A percentile compares a stretch with the other conserved stretches of the same genome.
Conservation (phyloP, 2,113 vertebrate genomes). For the Chrysochloris asiatica region DNA sequence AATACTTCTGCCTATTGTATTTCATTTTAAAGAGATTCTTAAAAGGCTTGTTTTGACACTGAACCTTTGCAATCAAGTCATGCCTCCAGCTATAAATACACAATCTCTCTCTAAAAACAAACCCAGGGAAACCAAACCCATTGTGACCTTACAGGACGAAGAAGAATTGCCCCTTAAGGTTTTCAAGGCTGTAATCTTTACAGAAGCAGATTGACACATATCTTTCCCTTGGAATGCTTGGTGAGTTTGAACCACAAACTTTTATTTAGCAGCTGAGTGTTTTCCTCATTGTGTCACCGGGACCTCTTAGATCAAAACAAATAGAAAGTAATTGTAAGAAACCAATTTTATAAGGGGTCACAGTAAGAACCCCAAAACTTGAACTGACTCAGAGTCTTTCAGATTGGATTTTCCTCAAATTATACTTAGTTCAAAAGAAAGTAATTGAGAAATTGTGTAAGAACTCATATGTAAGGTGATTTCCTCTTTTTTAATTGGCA, state of each 20-base stretch:
- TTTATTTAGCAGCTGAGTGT: neutral
- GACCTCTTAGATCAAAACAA: neutral
- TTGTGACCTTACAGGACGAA: neutral
- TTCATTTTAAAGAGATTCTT: slow-evolving; percentile 9
- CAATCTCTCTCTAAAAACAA: neutral
- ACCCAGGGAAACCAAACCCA: neutral
- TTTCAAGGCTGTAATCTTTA: neutral
- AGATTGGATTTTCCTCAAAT: neutral
- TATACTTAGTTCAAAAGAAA: neutral
- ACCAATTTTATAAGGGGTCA: neutral
- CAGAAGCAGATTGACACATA: neutral
- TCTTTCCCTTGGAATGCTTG: neutral
- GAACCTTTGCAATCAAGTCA: neutral
- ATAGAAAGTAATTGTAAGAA: neutral
- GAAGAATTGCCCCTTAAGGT: neutral
- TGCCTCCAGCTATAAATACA: neutral
- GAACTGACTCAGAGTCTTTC: neutral
- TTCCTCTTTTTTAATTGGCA: neutral
- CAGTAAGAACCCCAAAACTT: neutral
- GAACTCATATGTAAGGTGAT: neutral
- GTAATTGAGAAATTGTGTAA: slow-evolving; percentile 4
- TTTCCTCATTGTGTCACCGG: neutral
- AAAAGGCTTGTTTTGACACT: neutral
- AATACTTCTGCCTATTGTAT: neutral
- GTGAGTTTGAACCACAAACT: neutral